phyloP scores from a whole-genome alignment of 1,140 invertebrate species.

The Plutomurus gul region DNA sequence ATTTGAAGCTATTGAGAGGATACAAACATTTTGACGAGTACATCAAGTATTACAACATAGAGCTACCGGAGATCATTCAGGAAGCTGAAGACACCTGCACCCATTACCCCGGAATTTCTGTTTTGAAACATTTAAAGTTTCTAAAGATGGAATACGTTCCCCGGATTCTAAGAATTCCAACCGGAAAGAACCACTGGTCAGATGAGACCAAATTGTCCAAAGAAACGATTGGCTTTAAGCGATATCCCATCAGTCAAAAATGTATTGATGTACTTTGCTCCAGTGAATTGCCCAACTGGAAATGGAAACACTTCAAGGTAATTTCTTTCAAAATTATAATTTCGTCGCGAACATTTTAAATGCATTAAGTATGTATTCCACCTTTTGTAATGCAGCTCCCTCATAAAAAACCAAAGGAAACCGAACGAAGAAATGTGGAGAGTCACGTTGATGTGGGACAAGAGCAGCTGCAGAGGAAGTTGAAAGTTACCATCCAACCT shows the following conservation, averaged over 20 bases:
- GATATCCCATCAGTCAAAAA: slow-evolving; percentile 32
- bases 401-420: not conserved
- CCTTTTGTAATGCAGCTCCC: not conserved
- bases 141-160: slow-evolving; percentile 49
- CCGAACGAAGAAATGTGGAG: not conserved
- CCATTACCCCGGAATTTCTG: slow-evolving; percentile 29
- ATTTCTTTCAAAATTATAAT: not conserved
- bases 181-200: slow-evolving; percentile 36
- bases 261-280: slow-evolving; percentile 11
- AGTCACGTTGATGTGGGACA: not conserved
- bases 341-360: not conserved
- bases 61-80: slow-evolving; percentile 26
- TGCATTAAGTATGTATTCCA: too few relatives aligned
- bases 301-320: slow-evolving; percentile 32
- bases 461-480: not conserved
- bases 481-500: not conserved
- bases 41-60: slow-evolving; percentile 42
- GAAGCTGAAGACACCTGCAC: not conserved
- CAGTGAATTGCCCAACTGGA: not conserved
- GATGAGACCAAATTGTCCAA: slow-evolving; percentile 16
- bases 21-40: slow-evolving; percentile 45
- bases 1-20: slow-evolving; percentile 11
- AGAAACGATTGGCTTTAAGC: slow-evolving; percentile 29
- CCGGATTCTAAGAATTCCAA: slow-evolving; percentile 36
- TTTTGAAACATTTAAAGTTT: slow-evolving; percentile 39